Conservation (phyloP, 2,113 vertebrate genomes). For the Alectura lathami region DNA sequence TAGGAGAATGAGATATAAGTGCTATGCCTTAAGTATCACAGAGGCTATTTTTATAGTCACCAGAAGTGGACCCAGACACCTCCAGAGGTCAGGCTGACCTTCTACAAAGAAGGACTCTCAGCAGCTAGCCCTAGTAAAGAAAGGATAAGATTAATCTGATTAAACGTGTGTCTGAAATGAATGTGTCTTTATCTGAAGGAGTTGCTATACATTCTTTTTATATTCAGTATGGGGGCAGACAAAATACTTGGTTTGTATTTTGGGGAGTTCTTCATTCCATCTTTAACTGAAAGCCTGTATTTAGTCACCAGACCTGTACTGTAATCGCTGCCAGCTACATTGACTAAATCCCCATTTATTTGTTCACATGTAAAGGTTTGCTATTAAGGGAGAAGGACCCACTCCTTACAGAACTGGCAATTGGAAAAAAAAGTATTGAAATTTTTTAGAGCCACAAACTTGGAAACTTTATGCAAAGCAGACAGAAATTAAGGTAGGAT, state of each 20-base stretch:
- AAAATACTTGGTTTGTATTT: rapidly evolving
- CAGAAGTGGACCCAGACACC: neutral
- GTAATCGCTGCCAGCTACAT: neutral
- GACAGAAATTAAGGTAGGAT: neutral
- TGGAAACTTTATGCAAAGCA: neutral
- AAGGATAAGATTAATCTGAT: neutral
- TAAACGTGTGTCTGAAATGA: neutral
- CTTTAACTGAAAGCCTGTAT: neutral
- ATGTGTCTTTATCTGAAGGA: neutral
- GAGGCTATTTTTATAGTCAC: neutral
- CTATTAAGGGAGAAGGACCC: neutral
- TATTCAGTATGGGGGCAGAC: neutral
- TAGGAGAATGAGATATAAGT: neutral
- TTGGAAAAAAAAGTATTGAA: too few species aligned
- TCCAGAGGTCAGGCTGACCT: neutral
- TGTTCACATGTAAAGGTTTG: neutral
- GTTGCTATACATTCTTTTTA: neutral
- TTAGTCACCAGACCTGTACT: neutral
- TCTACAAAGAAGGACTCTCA: neutral
- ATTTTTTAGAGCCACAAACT: neutral
- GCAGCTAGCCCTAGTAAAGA: neutral
- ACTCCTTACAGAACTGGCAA: neutral
- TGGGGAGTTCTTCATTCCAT: neutral
- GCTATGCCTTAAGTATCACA: neutral
- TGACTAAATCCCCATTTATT: neutral